Evolutionary conservation across 2,797 vertebrate genomes (phyloP).

Genomic region (Tokudaia muenninki): DNA sequence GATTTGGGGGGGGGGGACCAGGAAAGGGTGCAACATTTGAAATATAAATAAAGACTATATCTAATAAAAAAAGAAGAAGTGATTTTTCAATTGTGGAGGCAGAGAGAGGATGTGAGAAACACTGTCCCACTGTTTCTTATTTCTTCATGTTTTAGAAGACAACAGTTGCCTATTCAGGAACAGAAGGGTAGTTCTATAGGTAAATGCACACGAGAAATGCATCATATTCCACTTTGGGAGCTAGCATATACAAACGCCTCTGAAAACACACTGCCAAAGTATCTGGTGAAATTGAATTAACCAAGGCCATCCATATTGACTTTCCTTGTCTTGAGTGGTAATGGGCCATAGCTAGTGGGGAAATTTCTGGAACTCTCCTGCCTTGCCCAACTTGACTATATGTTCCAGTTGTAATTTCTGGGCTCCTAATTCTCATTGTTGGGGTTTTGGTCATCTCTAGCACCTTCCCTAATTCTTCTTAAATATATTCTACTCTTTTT

Average conservation of each 20-base stretch:
- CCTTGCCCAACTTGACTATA: fast-evolving
- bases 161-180: not conserved
- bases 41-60: no score
- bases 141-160: not conserved
- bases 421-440: not conserved
- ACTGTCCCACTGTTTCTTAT: not conserved
- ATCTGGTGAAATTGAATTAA: not conserved
- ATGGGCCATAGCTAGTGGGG: not conserved
- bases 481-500: not conserved
- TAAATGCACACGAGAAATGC: not conserved
- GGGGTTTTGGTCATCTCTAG: not conserved
- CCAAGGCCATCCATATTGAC: not conserved
- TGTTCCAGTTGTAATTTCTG: not conserved
- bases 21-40: no score
- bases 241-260: not conserved
- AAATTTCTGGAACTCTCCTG: not conserved
- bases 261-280: not conserved
- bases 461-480: not conserved
- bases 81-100: not conserved
- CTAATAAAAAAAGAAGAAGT: no score
- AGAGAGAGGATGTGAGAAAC: not conserved
- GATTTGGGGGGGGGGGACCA: no score
- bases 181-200: not conserved
- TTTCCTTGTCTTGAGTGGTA: not conserved
- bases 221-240: not conserved